Conservation (phyloP, 2,888 invertebrate genomes). For the Eubasilissa splendida region DNA sequence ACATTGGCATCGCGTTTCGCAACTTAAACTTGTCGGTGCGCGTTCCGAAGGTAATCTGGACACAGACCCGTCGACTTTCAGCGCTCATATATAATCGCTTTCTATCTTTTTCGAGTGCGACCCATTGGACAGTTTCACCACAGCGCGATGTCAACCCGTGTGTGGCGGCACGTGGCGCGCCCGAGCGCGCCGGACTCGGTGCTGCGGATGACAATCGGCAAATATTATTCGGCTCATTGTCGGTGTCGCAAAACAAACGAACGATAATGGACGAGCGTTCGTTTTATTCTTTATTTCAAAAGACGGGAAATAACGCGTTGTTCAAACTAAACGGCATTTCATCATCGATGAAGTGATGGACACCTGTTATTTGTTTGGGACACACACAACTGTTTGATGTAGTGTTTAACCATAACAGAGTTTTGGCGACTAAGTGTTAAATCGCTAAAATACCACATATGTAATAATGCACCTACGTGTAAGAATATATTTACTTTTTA, state of each 20-base stretch:
- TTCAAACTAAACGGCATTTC: neutral
- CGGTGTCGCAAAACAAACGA: slow-evolving; percentile 14
- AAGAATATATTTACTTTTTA: no score
- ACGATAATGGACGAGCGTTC: neutral
- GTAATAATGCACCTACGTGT: no score
- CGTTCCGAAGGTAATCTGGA: neutral
- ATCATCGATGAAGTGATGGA: slow-evolving; percentile 1
- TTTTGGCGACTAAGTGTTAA: no score
- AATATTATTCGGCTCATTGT: slow-evolving; percentile 11
- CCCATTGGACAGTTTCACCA: neutral
- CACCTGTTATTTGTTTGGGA: slow-evolving; percentile 20
- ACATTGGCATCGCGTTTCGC: slow-evolving; percentile 5
- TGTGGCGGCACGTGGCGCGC: neutral
- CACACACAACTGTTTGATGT: neutral
- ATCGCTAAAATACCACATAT: no score
- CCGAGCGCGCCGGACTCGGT: no score
- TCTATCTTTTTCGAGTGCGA: neutral
- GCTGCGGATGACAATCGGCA: neutral
- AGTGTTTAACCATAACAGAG: neutral
- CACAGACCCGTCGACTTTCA: neutral
- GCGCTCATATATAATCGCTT: neutral
- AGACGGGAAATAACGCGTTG: slow-evolving; percentile 1
- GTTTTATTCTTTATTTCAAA: neutral
- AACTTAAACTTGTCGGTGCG: neutral
- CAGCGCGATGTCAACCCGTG: slow-evolving; percentile 1